phyloP scores from a whole-genome alignment of 1,140 invertebrate species.

The Megathymus violae region DNA sequence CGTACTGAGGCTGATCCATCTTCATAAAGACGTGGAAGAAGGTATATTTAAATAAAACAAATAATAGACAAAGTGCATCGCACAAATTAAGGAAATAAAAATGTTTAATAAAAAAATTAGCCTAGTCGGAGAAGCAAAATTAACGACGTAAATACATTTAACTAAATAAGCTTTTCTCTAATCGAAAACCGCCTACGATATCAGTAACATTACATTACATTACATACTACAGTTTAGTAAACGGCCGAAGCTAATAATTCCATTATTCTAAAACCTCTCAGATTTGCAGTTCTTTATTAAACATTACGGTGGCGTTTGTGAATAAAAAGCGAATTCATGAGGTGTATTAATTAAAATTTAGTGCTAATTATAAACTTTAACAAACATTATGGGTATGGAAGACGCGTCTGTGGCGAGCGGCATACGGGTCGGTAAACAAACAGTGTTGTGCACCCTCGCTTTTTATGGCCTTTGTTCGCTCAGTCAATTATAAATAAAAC shows the following conservation, averaged over 20 bases:
- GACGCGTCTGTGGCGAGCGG: constrained; percentile 46
- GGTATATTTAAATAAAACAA: too few species aligned
- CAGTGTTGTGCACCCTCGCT: constrained; percentile 43
- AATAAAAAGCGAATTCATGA: constrained; percentile 1
- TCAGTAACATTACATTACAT: too few species aligned
- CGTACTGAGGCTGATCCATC: too few species aligned
- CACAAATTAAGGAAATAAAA: too few species aligned
- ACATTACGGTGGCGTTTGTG: background rate
- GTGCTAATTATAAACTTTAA: constrained; percentile 55
- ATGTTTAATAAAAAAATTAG: too few species aligned
- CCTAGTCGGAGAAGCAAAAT: too few species aligned
- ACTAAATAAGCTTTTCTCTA: too few species aligned
- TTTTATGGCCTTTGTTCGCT: constrained; percentile 53
- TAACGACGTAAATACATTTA: too few species aligned
- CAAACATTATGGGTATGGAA: constrained; percentile 44
- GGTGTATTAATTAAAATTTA: constrained; percentile 50
- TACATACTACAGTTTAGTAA: background rate
- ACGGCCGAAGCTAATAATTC: background rate
- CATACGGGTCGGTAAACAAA: constrained; percentile 64
- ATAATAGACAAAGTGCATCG: too few species aligned
- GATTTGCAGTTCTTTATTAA: background rate
- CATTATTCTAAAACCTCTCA: background rate
- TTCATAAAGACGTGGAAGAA: too few species aligned
- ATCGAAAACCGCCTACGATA: too few species aligned
- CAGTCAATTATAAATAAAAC: constrained; percentile 40